A percentile compares a stretch with the other conserved stretches of the same genome.
Conservation (phyloP, 2,113 vertebrate genomes). For the Pollimyrus isidori region DNA sequence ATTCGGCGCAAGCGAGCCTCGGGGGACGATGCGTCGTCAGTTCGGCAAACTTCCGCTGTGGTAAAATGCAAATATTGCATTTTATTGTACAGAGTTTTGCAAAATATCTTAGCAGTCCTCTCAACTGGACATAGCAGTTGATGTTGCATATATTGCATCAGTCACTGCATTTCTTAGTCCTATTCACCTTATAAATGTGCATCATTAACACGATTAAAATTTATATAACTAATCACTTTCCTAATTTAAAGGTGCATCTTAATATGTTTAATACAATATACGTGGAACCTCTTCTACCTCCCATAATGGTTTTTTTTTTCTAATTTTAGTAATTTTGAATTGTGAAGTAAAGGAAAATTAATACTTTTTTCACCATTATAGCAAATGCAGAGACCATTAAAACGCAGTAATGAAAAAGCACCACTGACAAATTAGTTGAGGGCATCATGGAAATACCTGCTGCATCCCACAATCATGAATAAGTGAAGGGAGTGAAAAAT, state of each 20-base stretch:
- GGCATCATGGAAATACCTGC: not conserved
- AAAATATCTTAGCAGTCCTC: not conserved
- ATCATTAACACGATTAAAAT: not conserved
- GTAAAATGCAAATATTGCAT: not conserved
- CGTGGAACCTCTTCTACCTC: not conserved
- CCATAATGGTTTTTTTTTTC: slow-evolving; percentile 1
- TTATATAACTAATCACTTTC: not conserved
- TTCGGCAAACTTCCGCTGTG: not conserved
- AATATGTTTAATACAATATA: not conserved
- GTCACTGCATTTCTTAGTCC: not conserved
- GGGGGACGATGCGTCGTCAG: not conserved
- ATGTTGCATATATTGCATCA: not conserved
- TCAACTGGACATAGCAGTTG: slow-evolving; percentile 3
- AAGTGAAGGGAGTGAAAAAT: not conserved
- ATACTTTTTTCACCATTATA: not conserved
- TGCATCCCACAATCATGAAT: not conserved
- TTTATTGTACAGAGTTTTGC: not conserved
- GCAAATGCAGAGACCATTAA: not conserved
- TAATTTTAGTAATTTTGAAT: not conserved
- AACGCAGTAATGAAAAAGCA: not conserved
- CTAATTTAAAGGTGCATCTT: not conserved
- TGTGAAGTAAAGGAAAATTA: not conserved
- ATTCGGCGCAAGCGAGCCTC: not conserved
- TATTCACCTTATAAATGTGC: not conserved
- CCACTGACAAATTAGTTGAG: not conserved